phyloP scores from a whole-genome alignment of 2,797 vertebrate genomes.

The Mus spretus region DNA sequence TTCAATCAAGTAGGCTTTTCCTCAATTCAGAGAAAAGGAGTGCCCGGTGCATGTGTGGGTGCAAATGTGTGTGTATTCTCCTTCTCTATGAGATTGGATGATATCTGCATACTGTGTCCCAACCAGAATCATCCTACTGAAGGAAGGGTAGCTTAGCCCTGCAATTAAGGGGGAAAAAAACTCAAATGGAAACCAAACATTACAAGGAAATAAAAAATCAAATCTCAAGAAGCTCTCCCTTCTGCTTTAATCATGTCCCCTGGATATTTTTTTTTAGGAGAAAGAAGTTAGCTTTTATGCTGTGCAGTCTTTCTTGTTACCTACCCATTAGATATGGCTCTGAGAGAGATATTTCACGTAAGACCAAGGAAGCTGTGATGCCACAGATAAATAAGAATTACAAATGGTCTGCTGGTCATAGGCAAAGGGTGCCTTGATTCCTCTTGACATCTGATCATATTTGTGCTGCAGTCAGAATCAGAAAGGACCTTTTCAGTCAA shows the following conservation, averaged over 20 bases:
- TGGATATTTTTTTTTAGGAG: background rate
- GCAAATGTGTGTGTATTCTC: background rate
- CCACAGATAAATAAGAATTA: background rate
- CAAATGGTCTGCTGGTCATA: background rate
- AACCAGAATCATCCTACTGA: background rate
- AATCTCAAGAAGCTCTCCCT: background rate
- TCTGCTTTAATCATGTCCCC: background rate
- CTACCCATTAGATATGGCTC: background rate
- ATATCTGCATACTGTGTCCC: background rate
- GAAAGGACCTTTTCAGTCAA: background rate
- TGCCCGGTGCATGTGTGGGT: background rate
- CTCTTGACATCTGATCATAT: background rate
- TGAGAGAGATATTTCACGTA: background rate
- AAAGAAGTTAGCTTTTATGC: background rate
- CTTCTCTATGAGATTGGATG: background rate
- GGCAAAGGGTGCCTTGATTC: background rate
- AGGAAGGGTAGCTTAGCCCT: background rate
- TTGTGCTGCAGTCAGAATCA: conserved; percentile 18
- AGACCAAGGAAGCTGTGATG: background rate
- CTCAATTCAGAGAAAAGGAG: background rate
- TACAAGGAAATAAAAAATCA: background rate
- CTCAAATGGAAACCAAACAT: background rate
- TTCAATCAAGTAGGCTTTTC: background rate
- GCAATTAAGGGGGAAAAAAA: background rate
- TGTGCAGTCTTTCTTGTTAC: background rate